Base-by-base conservation (phyloP, 2,113 vertebrate genomes). In the Dromiciops gliroides region DNA sequence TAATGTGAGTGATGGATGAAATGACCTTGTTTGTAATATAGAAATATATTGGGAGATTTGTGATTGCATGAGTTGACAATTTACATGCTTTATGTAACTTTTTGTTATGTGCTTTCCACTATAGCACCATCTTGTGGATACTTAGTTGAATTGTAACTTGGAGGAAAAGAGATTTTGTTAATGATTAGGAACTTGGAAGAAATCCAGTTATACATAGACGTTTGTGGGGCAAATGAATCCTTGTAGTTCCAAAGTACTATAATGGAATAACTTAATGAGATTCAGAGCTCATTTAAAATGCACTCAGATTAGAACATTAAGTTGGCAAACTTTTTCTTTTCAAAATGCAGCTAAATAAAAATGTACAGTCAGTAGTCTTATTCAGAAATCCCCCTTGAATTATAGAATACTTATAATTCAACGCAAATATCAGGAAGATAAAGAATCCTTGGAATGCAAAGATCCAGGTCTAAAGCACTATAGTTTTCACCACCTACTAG, bases 71-170 rank as follows among this genome's bases (percentile, higher is more conserved):
- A 1, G 9, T 47, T 48, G 51, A 56, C 53, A 44, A 92, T 92
- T 83, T 56, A 48, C 91, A 92, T 91, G 89, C 14, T 90, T 49
- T 90, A 49, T 48, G 25, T 28, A 90, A 50, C 48, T 48, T 90
- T 37, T 22, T 19, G 48, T 75, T 92, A 44, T 92, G 60, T 92
- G 92, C 92, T 92, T 83, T 92, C 48, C 92, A 83, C 28, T 92
- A 44, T 37, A 83, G 92, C 53, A 92, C 60, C 92, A 92, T 92
- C 60, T 92, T 92, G 48, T 92, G 60, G 56, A 75, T 37, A 83
- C 49, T 50, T 92, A 25, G 19, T 28, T 83, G 37, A 16, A 92
- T 92, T 92, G 56, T 50, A 75, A 83, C 37, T 92, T 89, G 31
- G 60, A 67, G 56, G 49, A 37, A 75, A 50, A 67, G 60, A 52